Percentiles rank a stretch among this genome's conserved stretches.
phyloP scores from a whole-genome alignment of 2,888 invertebrate species.

The Dysmachus trigonus region DNA sequence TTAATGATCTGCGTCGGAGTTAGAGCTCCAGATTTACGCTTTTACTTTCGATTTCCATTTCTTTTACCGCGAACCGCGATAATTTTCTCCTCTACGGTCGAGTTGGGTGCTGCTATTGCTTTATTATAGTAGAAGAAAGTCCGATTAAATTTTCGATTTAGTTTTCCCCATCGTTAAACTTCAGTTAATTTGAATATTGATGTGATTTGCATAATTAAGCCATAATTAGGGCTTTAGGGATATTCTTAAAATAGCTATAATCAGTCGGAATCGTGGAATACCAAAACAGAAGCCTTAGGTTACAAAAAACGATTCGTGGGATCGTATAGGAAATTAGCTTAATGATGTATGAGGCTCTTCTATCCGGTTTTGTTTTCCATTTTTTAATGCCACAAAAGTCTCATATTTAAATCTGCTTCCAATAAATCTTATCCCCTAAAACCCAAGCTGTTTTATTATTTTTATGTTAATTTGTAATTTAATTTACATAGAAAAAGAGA shows the following conservation, averaged over 20 bases:
- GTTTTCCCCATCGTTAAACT: not conserved
- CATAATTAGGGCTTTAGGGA: not conserved
- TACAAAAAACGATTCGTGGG: not conserved
- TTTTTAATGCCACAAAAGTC: not conserved
- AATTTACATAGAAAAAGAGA: not conserved
- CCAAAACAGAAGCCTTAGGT: not conserved
- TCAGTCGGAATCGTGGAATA: not conserved
- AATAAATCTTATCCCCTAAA: not conserved
- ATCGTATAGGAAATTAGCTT: not conserved
- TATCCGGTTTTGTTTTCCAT: not conserved
- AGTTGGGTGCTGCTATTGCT: not conserved
- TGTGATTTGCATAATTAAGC: not conserved
- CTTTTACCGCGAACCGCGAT: not conserved
- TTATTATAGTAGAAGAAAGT: not conserved
- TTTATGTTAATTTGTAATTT: not conserved
- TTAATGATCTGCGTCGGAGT: constrained; percentile 26
- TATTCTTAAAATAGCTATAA: not conserved
- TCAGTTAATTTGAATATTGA: not conserved
- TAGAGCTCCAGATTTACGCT: constrained; percentile 5
- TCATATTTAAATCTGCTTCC: not conserved
- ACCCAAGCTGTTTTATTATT: not conserved
- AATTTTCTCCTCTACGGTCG: not conserved
- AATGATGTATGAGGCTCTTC: not conserved
- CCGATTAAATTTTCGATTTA: not conserved
- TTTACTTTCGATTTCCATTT: constrained; percentile 31